Percentiles rank a stretch among this genome's conserved stretches.
These are phyloP conservation scores for Phengaris alcon DNA, from an alignment of 2,888 invertebrate species.

Conservation along the genomic window DNA sequence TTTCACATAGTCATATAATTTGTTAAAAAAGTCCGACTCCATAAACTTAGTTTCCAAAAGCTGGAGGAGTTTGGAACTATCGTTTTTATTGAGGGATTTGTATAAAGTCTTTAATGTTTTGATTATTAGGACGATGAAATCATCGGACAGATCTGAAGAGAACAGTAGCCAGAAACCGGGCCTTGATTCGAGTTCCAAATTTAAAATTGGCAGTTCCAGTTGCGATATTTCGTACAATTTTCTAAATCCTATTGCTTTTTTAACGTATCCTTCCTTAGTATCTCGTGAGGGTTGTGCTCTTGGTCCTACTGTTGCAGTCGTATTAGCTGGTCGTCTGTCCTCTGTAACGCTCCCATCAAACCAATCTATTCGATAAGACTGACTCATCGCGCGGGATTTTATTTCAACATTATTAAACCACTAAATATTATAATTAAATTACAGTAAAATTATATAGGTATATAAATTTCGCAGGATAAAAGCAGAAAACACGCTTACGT, in stretches of 20 bases:
- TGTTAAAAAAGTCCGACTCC: slow-evolving; percentile 56
- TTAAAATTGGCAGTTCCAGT: slow-evolving; percentile 14
- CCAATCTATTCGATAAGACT: slow-evolving; percentile 70
- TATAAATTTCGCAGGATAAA: no score
- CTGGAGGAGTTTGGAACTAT: slow-evolving; percentile 57
- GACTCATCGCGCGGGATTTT: slow-evolving; percentile 50
- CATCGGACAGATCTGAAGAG: slow-evolving; percentile 15
- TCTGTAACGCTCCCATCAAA: slow-evolving; percentile 70
- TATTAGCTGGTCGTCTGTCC: slow-evolving; percentile 48
- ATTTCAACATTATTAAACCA: background rate
- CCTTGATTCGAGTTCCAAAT: slow-evolving; percentile 23
- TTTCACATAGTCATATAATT: slow-evolving; percentile 53
- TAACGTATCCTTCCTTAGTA: slow-evolving; percentile 39
- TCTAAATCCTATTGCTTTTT: slow-evolving; percentile 27
- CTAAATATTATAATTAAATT: no score
- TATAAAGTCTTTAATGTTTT: slow-evolving; percentile 40
- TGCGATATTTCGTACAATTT: slow-evolving; percentile 27
- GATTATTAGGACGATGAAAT: slow-evolving; percentile 16
- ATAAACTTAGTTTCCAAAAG: slow-evolving; percentile 46
- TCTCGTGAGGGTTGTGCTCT: slow-evolving; percentile 39
- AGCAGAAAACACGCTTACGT: no score
- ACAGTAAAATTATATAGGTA: no score
- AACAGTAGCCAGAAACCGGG: slow-evolving; percentile 24
- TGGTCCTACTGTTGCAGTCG: slow-evolving; percentile 56
- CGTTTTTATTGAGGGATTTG: slow-evolving; percentile 52